A percentile compares a stretch with the other conserved stretches of the same genome.
Evolutionary conservation across 1,140 invertebrate species (phyloP).

Genomic region (Drosophila bipectinata): DNA sequence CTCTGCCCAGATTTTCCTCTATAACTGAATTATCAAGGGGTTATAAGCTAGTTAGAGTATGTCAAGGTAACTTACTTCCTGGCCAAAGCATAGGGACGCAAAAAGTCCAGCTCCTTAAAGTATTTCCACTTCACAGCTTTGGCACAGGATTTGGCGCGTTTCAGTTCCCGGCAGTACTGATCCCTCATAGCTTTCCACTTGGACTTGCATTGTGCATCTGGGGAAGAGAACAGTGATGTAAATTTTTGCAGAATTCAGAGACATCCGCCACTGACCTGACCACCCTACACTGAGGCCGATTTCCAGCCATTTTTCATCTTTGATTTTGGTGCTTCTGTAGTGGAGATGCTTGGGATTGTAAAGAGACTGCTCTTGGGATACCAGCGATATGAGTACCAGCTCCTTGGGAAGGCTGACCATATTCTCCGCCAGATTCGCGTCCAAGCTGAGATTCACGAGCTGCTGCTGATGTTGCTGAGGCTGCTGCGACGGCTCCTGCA

Average conservation of each 20-base stretch:
- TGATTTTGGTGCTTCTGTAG: constrained; percentile 73
- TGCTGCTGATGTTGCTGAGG: constrained; percentile 26
- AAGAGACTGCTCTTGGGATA: constrained; percentile 72
- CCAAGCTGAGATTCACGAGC: constrained; percentile 57
- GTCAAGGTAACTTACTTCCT: constrained; percentile 58
- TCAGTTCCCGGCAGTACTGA: constrained; percentile 78
- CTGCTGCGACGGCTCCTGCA: constrained; percentile 54
- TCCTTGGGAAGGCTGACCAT: constrained; percentile 68
- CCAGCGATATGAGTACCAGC: constrained; percentile 72
- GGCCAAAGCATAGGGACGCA: constrained; percentile 74
- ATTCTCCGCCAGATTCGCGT: constrained; percentile 43
- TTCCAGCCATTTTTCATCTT: constrained; percentile 75
- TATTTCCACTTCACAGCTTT: constrained; percentile 81
- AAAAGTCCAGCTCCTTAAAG: constrained; percentile 78
- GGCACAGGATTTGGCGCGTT: constrained; percentile 68
- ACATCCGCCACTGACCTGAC: constrained; percentile 56
- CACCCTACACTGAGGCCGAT: constrained; percentile 72
- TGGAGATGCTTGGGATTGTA: constrained; percentile 78
- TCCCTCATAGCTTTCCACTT: constrained; percentile 81
- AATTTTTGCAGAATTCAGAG: background rate
- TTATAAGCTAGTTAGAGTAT: no score
- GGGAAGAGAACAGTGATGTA: background rate
- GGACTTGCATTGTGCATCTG: constrained; percentile 73
- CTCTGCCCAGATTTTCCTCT: constrained; percentile 54
- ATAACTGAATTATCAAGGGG: constrained; percentile 41